phyloP scores from a whole-genome alignment of 1,140 invertebrate genomes.

The Heliconius eleuchia region DNA sequence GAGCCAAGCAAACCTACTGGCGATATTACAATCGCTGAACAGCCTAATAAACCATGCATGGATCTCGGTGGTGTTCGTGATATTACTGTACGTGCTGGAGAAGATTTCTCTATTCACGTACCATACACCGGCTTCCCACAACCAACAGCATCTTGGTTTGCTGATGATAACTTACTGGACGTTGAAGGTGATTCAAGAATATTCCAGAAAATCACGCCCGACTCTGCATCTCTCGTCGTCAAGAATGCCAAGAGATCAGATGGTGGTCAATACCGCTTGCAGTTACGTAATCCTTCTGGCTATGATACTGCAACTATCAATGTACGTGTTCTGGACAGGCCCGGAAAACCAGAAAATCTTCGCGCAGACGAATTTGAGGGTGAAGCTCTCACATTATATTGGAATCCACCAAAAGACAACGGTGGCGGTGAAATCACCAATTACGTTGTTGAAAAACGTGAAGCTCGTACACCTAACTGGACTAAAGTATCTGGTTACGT shows the following conservation, averaged over 20 bases:
- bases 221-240: slow-evolving; percentile 94
- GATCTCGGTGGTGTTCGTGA: slow-evolving; percentile 96
- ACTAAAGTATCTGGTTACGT: slow-evolving; percentile 95
- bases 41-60: slow-evolving; percentile 97
- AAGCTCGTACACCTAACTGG: slow-evolving; percentile 91
- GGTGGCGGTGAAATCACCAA: slow-evolving; percentile 97
- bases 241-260: slow-evolving; percentile 95
- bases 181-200: slow-evolving; percentile 89
- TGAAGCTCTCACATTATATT: slow-evolving; percentile 96
- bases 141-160: slow-evolving; percentile 96
- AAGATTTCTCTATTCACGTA: slow-evolving; percentile 97
- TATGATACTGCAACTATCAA: slow-evolving; percentile 96
- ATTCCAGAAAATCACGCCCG: slow-evolving; percentile 92
- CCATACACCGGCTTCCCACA: slow-evolving; percentile 97
- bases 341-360: slow-evolving; percentile 92
- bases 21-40: slow-evolving; percentile 94
- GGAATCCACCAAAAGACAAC: slow-evolving; percentile 97
- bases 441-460: slow-evolving; percentile 97
- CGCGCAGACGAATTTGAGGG: slow-evolving; percentile 96
- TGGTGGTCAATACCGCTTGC: slow-evolving; percentile 95
- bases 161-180: slow-evolving; percentile 88
- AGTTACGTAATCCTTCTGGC: slow-evolving; percentile 96
- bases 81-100: slow-evolving; percentile 97
- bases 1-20: slow-evolving; percentile 95
- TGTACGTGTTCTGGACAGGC: slow-evolving; percentile 96